These are phyloP conservation scores for Helleia helle DNA, from an alignment of 2,888 invertebrate genomes.

Conservation along the genomic window DNA sequence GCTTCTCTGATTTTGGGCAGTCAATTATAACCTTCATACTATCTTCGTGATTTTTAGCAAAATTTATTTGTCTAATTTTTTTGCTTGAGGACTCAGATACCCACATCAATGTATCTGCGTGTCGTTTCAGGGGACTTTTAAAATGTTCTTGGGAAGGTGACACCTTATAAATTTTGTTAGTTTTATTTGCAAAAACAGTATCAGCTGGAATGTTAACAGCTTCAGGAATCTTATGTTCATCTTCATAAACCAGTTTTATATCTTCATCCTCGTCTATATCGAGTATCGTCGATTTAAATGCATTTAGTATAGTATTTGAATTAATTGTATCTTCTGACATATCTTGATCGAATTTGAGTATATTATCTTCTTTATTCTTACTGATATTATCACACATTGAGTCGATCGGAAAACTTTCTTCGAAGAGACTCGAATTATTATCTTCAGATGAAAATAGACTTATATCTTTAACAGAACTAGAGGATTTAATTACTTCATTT, in stretches of 20 bases:
- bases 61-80: constrained; percentile 30
- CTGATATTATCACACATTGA: constrained; percentile 60
- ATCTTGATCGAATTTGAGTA: constrained; percentile 14
- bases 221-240: constrained; percentile 27
- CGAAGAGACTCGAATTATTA: constrained; percentile 71
- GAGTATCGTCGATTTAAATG: constrained; percentile 40
- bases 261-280: constrained; percentile 45
- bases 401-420: constrained; percentile 72
- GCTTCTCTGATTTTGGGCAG: constrained; percentile 26
- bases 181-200: not conserved
- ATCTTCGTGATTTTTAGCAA: not conserved
- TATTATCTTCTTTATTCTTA: constrained; percentile 35
- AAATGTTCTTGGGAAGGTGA: constrained; percentile 24
- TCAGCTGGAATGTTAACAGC: constrained; percentile 5
- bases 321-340: constrained; percentile 26
- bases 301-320: constrained; percentile 42
- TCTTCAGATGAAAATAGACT: constrained; percentile 62
- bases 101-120: constrained; percentile 15
- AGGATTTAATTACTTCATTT: constrained; percentile 24
- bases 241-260: constrained; percentile 54
- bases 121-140: constrained; percentile 39
- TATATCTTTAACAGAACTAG: constrained; percentile 39
- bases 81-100: constrained; percentile 15
- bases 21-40: constrained; percentile 20
- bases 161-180: not conserved